Evolutionary conservation across 2,888 invertebrate species (phyloP), one percentile per base, ranked within the genome.

Genomic region (Noctua pronuba): DNA sequence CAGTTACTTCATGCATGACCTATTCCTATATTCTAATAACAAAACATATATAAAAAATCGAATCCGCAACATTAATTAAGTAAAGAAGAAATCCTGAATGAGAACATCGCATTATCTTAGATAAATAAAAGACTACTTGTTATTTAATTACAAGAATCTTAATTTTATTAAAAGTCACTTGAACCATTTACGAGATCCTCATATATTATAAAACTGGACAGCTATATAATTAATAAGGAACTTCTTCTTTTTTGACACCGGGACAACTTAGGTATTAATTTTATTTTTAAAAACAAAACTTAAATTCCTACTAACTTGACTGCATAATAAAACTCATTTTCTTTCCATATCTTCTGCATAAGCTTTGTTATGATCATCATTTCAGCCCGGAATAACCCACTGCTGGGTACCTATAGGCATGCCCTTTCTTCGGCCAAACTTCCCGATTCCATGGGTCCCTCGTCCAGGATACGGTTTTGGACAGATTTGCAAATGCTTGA

Each of bases 101-200:
- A 44, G 24, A 70, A 16, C 38, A 79, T 3, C 44, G 8, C 44
- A 65, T 70, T 44, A 72, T 64, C 21, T 80, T 5, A 55, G 13
- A 64, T 41, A 74, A 35, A 64, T 44, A 72, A 28, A 79, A 52
- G 31, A 52, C 46, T 16, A 21, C 35, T 52, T 79, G 18, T 49
- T 16, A 35, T 73, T 79, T 80, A 65, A 55, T 78, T 55, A 41
- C 41, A 49, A 55, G 46, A 58, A 69, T 75, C 35, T 60, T 76
- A 41, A 70, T 66, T 52, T 70, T 38, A 60, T 49, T 82, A 82
- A 79, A 83, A 84, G 84, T 79, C 84, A 82, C 79, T 79, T 73
- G 84, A 74, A 58, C 73, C 73, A 82, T 83, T 69, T 73, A 70
- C 7, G 13, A 58, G n/a, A 46, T 69, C 2, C 8, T 38, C 18